A percentile compares a stretch with the other conserved stretches of the same genome.
These are phyloP conservation scores for Amphipoea lucens DNA, from an alignment of 2,888 invertebrate species.

Conservation along the genomic window DNA sequence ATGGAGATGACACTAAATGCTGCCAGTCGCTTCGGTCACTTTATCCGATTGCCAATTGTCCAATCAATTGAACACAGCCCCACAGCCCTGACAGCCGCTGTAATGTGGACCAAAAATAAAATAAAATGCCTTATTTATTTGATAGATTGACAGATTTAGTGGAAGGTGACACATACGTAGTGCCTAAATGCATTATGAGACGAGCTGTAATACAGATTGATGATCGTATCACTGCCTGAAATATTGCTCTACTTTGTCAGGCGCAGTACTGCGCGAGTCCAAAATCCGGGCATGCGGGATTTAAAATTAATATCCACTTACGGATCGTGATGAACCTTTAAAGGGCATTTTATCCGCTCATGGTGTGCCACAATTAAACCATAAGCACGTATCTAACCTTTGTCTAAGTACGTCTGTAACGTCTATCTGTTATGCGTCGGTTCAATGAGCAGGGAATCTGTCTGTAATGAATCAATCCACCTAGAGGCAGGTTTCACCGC, in stretches of 20 bases:
- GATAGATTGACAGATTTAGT: conserved; percentile 58
- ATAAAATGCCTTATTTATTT: conserved; percentile 51
- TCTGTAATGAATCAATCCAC: conserved; percentile 62
- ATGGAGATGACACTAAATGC: conserved; percentile 23
- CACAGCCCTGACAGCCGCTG: background rate
- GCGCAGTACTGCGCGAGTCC: conserved; percentile 36
- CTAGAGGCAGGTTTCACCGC: conserved; percentile 45
- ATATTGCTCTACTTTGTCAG: conserved; percentile 57
- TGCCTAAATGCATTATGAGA: conserved; percentile 59
- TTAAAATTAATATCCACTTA: conserved; percentile 53
- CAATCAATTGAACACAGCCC: conserved; percentile 45
- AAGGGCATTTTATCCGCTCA: conserved; percentile 36
- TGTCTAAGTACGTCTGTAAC: conserved; percentile 25
- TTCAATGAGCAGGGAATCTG: conserved; percentile 41
- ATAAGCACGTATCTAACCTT: conserved; percentile 31
- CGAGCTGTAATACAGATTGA: conserved; percentile 64
- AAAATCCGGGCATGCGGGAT: conserved; percentile 42
- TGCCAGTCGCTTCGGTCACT: conserved; percentile 11
- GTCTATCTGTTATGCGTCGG: conserved; percentile 31
- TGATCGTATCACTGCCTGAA: conserved; percentile 49
- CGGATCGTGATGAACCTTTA: conserved; percentile 34
- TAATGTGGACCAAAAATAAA: conserved; percentile 44
- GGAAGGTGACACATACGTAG: conserved; percentile 54
- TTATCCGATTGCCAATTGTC: conserved; percentile 33
- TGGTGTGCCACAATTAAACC: conserved; percentile 29